A percentile compares a stretch with the other conserved stretches of the same genome.
Conservation (phyloP, 2,113 vertebrate genomes). For the Synchiropus splendidus region DNA sequence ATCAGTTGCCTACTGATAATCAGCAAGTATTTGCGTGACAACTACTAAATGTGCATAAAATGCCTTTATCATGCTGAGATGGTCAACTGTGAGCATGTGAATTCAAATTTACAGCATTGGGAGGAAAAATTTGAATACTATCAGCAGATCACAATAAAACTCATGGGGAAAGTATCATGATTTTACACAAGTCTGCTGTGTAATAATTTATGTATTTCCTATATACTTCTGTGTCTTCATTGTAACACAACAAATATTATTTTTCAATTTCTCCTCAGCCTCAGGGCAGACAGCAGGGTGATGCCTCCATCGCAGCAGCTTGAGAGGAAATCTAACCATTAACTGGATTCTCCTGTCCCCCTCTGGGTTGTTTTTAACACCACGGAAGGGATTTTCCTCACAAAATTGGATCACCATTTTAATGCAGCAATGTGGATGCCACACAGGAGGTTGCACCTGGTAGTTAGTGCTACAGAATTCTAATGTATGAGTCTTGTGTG, state of each 20-base stretch:
- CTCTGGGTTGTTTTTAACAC: slow-evolving; percentile 7
- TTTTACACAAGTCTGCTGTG: too few species aligned
- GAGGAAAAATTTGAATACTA: neutral
- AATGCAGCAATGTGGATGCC: too few species aligned
- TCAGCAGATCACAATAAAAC: too few species aligned
- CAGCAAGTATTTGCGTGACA: neutral
- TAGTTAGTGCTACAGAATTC: neutral
- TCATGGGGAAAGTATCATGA: too few species aligned
- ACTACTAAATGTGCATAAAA: neutral
- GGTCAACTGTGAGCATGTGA: too few species aligned
- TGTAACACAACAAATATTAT: neutral
- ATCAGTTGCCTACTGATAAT: neutral
- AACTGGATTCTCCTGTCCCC: slow-evolving; percentile 16
- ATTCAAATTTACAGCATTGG: neutral
- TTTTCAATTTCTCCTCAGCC: slow-evolving; percentile 66
- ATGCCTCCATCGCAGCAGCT: slow-evolving; percentile 80
- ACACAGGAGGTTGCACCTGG: too few species aligned
- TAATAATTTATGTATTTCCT: too few species aligned
- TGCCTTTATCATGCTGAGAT: neutral
- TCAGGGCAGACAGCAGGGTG: slow-evolving; percentile 81
- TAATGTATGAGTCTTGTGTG: neutral
- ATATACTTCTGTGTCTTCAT: neutral
- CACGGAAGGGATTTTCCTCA: neutral
- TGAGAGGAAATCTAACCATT: slow-evolving; percentile 42
- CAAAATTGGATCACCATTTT: neutral